phyloP scores from a whole-genome alignment of 2,888 invertebrate genomes.

The Plusia festucae region DNA sequence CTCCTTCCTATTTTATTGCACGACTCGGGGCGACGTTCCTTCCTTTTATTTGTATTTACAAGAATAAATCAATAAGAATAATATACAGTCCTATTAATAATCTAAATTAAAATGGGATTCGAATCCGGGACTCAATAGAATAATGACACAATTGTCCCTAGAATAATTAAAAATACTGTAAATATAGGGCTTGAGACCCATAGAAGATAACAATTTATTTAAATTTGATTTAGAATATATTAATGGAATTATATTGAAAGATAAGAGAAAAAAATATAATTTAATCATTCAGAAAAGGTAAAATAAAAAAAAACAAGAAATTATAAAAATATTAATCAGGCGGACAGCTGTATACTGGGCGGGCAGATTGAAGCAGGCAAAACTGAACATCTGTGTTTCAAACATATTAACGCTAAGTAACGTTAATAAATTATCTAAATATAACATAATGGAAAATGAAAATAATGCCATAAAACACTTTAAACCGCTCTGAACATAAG shows the following conservation, averaged over 20 bases:
- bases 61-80: no score
- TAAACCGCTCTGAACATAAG: no score
- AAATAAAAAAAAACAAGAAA: conserved; percentile 6
- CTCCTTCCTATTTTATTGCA: no score
- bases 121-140: neutral
- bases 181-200: neutral
- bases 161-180: neutral
- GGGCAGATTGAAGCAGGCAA: neutral
- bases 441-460: neutral
- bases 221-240: neutral
- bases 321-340: neutral
- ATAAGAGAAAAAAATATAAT: conserved; percentile 1
- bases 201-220: neutral
- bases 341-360: conserved; percentile 5
- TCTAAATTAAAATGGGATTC: neutral
- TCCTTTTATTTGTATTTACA: no score
- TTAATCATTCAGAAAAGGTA: conserved; percentile 7
- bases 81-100: neutral
- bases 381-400: neutral
- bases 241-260: conserved; percentile 1
- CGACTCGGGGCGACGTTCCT: no score
- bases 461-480: neutral
- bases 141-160: neutral
- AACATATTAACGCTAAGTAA: neutral
- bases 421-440: neutral